Evolutionary conservation across 2,113 vertebrate species (phyloP), one percentile per base, ranked within the genome.

Genomic region (Myiozetetes cayanensis): DNA sequence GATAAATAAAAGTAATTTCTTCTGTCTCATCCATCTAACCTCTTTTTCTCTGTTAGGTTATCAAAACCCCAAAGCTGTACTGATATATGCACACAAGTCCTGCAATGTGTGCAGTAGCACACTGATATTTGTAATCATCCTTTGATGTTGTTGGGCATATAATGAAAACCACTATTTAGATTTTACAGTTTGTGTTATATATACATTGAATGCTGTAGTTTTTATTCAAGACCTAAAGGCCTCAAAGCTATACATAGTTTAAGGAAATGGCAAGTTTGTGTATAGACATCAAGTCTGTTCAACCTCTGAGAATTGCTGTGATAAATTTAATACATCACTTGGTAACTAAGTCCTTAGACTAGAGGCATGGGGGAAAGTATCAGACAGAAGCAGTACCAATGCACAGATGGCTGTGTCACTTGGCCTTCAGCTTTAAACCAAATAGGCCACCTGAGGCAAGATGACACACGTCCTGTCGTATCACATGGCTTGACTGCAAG

Each of bases 381-480:
- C 74, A 90, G 63, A 59, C 27, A 90, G 76, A 80, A 93, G 28
- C 27, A 67, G 59, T 16, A 84, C 30, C 61, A 87, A 63, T 11
- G 89, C 73, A 93, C 91, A 93, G 87, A 85, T 80, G 62, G 37
- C 53, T 89, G 46, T 89, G 85, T 83, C 22, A 13, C 46, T 88
- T 74, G 89, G 87, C 93, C 78, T 95, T 95, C 87, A 93, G 75
- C 39, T 94, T 85, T 77, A 74, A 90, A 80, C 33, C 30, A 94
- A 90, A 77, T 55, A 85, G 85, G 82, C 53, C 82, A 84, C 46
- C 49, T 46, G 56, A 96, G 90, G 84, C 62, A 89, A 89, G 62
- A 77, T 62, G 82, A 88, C 43, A 78, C 55, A 65, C 20, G 70
- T 37, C 49, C 25, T 87, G 31, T 72, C 79, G 55, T 24, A 87